A percentile compares a stretch with the other conserved stretches of the same genome.
phyloP scores from a whole-genome alignment of 2,888 invertebrate genomes.

The Oligia strigilis region DNA sequence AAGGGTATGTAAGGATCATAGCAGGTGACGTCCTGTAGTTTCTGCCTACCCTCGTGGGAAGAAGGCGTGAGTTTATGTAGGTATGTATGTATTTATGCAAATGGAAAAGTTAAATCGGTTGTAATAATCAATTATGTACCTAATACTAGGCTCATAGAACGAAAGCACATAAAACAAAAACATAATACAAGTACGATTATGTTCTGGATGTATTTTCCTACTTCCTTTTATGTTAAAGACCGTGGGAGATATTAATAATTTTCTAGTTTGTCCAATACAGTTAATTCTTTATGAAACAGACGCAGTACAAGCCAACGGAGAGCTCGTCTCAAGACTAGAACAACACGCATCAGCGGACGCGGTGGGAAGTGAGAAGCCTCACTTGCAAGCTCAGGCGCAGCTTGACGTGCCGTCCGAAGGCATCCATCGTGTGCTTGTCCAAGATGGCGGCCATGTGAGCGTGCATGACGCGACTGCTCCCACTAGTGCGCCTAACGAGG shows the following conservation, averaged over 20 bases:
- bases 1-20: background rate
- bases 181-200: background rate
- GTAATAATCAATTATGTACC: background rate
- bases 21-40: background rate
- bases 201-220: background rate
- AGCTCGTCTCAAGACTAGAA: conserved; percentile 83
- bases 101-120: background rate
- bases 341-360: conserved; percentile 84
- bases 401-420: conserved; percentile 90
- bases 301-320: conserved; percentile 83
- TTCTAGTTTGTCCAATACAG: background rate
- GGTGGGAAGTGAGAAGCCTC: conserved; percentile 82
- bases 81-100: background rate
- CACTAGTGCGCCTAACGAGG: conserved; percentile 78
- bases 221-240: background rate
- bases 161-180: background rate
- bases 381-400: conserved; percentile 87
- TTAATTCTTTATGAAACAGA: conserved; percentile 68
- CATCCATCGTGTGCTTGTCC: conserved; percentile 88
- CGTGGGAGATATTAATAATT: background rate
- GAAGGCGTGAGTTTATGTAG: background rate
- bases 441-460: conserved; percentile 83
- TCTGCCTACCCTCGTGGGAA: background rate
- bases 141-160: background rate
- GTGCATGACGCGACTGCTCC: conserved; percentile 76